Conservation (phyloP, 2,113 vertebrate genomes). For the Prietella phreatophila region DNA sequence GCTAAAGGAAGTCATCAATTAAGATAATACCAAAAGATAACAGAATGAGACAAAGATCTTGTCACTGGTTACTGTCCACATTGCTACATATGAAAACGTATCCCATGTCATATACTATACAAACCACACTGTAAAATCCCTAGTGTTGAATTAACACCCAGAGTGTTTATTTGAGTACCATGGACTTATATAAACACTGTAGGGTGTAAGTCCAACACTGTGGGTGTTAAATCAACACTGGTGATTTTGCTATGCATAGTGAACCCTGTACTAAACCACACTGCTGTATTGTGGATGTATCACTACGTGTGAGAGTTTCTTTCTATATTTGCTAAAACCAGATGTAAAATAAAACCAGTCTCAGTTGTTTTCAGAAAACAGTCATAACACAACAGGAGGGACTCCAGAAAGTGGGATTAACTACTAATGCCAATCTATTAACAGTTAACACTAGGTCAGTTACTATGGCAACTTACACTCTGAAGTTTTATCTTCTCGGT, state of each 20-base stretch:
- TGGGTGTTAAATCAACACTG: too few species aligned
- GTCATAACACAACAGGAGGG: background rate
- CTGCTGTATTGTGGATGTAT: background rate
- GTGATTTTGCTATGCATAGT: too few species aligned
- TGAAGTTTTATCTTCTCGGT: too few species aligned
- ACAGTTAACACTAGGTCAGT: too few species aligned
- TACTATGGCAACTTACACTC: too few species aligned
- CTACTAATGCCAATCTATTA: background rate
- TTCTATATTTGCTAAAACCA: background rate
- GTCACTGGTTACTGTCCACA: background rate
- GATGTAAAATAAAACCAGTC: too few species aligned
- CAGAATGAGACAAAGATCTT: background rate
- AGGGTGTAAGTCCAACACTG: too few species aligned
- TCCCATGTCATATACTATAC: background rate
- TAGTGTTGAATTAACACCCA: too few species aligned
- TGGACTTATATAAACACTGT: too few species aligned
- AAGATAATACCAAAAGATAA: conserved; percentile 6
- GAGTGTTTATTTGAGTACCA: too few species aligned
- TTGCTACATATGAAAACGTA: background rate
- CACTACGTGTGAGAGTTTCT: background rate
- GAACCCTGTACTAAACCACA: background rate
- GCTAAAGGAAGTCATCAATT: background rate
- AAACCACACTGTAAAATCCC: background rate
- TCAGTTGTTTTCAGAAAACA: too few species aligned
- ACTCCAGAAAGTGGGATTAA: background rate